Conservation (phyloP, 2,113 vertebrate species). For the Aegypius monachus region DNA sequence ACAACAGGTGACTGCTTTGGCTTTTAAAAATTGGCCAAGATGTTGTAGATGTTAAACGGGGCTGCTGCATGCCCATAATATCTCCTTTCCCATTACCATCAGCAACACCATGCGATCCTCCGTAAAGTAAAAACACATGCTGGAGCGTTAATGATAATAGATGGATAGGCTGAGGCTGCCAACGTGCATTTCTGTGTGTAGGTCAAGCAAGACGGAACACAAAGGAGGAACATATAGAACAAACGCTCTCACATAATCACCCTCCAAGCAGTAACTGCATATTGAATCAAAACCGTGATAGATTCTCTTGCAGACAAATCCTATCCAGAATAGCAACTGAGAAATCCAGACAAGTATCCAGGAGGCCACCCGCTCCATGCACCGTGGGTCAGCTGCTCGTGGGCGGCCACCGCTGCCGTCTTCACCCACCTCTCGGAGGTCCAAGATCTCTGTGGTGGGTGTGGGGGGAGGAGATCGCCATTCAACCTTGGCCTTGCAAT, state of each 20-base stretch:
- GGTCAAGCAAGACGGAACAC: constrained; percentile 5
- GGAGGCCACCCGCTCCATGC: not conserved
- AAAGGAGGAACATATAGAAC: not conserved
- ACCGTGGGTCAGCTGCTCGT: fast-evolving
- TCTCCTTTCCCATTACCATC: not conserved
- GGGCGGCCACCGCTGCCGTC: not conserved
- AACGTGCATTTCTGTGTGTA: not conserved
- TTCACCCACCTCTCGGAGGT: not conserved
- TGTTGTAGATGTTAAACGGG: not conserved
- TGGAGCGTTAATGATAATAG: not conserved
- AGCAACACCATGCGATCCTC: not conserved
- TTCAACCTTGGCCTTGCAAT: not conserved
- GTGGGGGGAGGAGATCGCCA: not conserved
- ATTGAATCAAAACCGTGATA: not conserved
- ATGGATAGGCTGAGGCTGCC: not conserved
- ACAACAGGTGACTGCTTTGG: not conserved
- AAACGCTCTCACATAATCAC: not conserved
- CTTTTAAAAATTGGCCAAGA: not conserved
- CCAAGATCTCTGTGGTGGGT: not conserved
- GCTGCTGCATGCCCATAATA: not conserved
- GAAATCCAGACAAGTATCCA: not conserved
- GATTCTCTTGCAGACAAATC: not conserved
- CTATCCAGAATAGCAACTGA: not conserved
- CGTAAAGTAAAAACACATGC: constrained; percentile 8
- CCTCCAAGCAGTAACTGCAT: not conserved